Conservation (phyloP, 2,113 vertebrate genomes). For the Hippoglossus stenolepis region DNA sequence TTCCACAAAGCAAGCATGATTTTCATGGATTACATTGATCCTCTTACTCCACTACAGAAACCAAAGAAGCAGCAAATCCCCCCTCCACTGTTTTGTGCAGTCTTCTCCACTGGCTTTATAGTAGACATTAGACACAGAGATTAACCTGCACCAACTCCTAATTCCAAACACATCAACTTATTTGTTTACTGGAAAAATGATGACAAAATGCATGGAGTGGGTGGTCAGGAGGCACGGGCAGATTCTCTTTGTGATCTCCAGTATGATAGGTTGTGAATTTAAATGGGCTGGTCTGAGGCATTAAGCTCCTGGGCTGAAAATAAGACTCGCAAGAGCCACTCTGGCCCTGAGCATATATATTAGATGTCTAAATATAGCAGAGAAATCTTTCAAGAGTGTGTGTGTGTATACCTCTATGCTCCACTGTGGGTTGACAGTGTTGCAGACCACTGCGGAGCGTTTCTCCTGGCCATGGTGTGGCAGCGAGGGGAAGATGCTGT, state of each 20-base stretch:
- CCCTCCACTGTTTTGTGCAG: not conserved
- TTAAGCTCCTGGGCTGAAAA: not conserved
- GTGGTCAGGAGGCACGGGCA: too few species aligned
- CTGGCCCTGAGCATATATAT: not conserved
- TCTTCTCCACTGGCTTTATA: not conserved
- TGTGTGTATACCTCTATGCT: constrained; percentile 87
- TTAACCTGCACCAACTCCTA: too few species aligned
- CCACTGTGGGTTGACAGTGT: constrained; percentile 96
- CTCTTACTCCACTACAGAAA: constrained; percentile 21
- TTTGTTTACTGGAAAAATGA: too few species aligned
- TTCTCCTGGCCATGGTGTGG: constrained; percentile 98
- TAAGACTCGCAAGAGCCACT: not conserved
- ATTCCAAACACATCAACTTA: too few species aligned
- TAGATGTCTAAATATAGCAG: constrained; percentile 11
- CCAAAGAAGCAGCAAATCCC: not conserved
- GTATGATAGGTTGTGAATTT: not conserved
- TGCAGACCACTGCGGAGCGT: constrained; percentile 91
- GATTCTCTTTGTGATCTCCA: too few species aligned
- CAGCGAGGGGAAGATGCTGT: constrained; percentile 96
- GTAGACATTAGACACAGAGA: too few species aligned
- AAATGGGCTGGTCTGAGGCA: not conserved
- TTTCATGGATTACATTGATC: constrained; percentile 43
- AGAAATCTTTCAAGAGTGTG: not conserved
- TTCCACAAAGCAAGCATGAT: constrained; percentile 37
- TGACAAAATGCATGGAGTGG: too few species aligned